Evolutionary conservation across 2,888 invertebrate genomes (phyloP), one percentile per base, ranked within the genome.

Genomic region (Neoaliturus tenellus): DNA sequence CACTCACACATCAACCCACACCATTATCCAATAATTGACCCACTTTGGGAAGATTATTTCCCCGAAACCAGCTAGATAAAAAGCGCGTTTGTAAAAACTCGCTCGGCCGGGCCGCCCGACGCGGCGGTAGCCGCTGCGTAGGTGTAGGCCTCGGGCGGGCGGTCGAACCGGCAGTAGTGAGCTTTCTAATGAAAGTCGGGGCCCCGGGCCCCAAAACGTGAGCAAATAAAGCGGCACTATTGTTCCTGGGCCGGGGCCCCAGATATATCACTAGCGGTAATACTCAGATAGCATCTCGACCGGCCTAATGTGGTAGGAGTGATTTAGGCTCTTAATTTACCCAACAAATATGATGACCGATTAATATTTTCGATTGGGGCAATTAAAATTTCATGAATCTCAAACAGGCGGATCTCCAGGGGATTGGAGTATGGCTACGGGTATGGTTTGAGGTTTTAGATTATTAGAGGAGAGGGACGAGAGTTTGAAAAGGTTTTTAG

Each of bases 361-460:
- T 75, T 75, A 75, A 48, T 75, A 14, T 41, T 71, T 41, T 28
- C 39, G 75, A 75, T 75, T 48, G 10, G 39, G 48, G 75, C 75
- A 75, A 75, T 75, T 75, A 75, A 75, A 75, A 75, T 75, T 75
- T 75, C 75, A 75, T 75, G 75, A 75, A 75, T 75, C 28, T 75
- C 33, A 75, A 75, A 44, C 75, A 75, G 44, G 44, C 41, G 62
- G 31, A 28, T 62, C 62, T 25, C 31, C 14, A 14, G 62, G 31
- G 62, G 31, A 62, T 62, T 62, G 62, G 62, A 62, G 28, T 31
- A 62, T 3, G 17, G 62, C 12, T 31, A 62, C 28, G 28, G 51
- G n/a, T 51, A n/a, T 17, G 51, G 25, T 14, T 25, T 28, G 31
- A 51, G 62, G 17, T 62, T 28, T 12, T 14, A 10, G 31, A 1